These are phyloP conservation scores for Archilochus colubris DNA, from an alignment of 2,113 vertebrate genomes.

Conservation along the genomic window DNA sequence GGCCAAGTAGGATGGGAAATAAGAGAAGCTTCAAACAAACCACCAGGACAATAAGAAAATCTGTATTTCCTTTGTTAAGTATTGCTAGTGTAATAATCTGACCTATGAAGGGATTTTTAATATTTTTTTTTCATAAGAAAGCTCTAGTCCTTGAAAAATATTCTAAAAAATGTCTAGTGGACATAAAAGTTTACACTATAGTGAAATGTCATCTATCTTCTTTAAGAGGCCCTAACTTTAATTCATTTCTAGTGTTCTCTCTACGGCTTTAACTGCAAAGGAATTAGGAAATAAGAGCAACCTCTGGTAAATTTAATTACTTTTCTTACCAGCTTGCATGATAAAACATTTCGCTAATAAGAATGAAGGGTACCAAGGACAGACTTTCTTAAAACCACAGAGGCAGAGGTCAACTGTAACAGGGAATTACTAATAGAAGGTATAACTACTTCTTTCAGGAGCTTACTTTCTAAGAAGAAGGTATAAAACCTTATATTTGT, in stretches of 20 bases:
- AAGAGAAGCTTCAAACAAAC: neutral
- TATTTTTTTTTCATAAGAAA: neutral
- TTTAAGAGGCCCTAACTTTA: neutral
- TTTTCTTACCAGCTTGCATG: neutral
- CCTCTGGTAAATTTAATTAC: conserved; percentile 10
- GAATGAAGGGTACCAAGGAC: neutral
- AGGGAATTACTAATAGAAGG: neutral
- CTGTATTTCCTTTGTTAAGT: neutral
- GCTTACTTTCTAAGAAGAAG: neutral
- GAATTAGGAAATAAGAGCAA: neutral
- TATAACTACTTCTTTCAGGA: neutral
- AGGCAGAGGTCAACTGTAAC: neutral
- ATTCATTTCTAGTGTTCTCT: neutral
- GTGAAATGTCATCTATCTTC: neutral
- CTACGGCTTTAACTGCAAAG: neutral
- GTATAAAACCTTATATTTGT: neutral
- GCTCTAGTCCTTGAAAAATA: neutral
- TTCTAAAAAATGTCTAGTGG: neutral
- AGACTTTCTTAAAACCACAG: neutral
- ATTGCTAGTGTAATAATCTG: neutral
- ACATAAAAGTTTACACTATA: neutral
- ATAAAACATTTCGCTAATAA: neutral
- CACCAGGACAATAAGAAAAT: neutral
- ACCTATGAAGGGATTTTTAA: neutral
- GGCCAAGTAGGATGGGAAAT: rapidly evolving